phyloP scores from a whole-genome alignment of 2,797 vertebrate species.

The Chaetodon trifasciatus region DNA sequence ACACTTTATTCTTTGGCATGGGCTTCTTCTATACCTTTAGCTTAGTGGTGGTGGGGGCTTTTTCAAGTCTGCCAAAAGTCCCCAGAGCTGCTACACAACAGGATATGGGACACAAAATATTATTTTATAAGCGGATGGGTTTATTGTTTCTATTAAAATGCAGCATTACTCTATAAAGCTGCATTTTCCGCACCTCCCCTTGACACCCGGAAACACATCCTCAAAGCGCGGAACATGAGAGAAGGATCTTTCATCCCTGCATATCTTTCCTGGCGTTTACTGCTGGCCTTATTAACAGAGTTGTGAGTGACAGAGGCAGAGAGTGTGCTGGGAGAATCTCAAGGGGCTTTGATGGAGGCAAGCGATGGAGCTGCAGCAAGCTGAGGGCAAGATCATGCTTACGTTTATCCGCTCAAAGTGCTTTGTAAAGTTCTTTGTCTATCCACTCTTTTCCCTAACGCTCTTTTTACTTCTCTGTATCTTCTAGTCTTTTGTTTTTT shows the following conservation, averaged over 20 bases:
- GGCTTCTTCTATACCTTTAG: slow-evolving; percentile 73
- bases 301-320: slow-evolving; percentile 80
- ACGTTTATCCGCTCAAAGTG: slow-evolving; percentile 65
- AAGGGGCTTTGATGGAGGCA: slow-evolving; percentile 74
- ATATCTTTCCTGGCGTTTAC: slow-evolving; percentile 83
- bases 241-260: slow-evolving; percentile 80
- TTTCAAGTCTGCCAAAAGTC: slow-evolving; percentile 62
- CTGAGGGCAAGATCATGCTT: slow-evolving; percentile 74
- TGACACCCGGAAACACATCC: slow-evolving; percentile 75
- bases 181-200: slow-evolving; percentile 57
- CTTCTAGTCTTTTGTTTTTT: slow-evolving; percentile 59
- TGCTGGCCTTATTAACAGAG: slow-evolving; percentile 85
- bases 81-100: slow-evolving; percentile 71
- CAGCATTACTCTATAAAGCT: slow-evolving; percentile 76
- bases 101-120: slow-evolving; percentile 78
- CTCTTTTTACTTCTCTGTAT: slow-evolving; percentile 43
- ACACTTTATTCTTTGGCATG: slow-evolving; percentile 73
- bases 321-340: slow-evolving; percentile 71
- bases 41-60: slow-evolving; percentile 39
- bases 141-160: slow-evolving; percentile 85
- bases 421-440: slow-evolving; percentile 71
- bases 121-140: slow-evolving; percentile 81
- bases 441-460: slow-evolving; percentile 24
- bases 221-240: slow-evolving; percentile 79
- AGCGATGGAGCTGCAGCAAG: slow-evolving; percentile 62